Evolutionary conservation across 2,888 invertebrate genomes (phyloP).

Genomic region (Tetheella fluctuosa): DNA sequence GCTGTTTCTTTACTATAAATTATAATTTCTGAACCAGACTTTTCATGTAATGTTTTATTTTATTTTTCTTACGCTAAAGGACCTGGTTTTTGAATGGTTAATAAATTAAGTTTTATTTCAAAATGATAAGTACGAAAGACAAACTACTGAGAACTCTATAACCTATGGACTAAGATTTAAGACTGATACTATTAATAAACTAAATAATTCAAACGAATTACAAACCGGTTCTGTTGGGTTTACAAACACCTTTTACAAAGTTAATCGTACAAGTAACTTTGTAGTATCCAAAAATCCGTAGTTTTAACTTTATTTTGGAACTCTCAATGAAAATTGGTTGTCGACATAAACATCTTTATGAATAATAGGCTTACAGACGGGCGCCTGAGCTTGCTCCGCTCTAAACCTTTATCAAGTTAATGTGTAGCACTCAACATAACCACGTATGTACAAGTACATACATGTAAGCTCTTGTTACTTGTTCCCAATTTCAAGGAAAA

Average conservation of each 20-base stretch:
- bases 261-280: not conserved
- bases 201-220: not conserved
- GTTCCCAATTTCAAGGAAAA: constrained; percentile 16
- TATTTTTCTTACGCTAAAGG: not conserved
- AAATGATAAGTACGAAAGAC: too few relatives aligned
- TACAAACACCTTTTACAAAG: too few relatives aligned
- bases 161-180: not conserved
- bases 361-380: constrained; percentile 18
- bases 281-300: not conserved
- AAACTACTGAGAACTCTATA: too few relatives aligned
- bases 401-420: constrained; percentile 27
- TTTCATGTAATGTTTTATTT: not conserved
- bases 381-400: constrained; percentile 6
- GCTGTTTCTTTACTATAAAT: constrained; percentile 24
- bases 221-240: not conserved
- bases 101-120: not conserved
- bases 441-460: constrained; percentile 7
- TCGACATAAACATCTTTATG: constrained; percentile 6
- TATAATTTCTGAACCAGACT: constrained; percentile 20
- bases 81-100: too few relatives aligned
- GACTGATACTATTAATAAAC: not conserved
- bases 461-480: constrained; percentile 12
- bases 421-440: constrained; percentile 16
- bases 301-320: not conserved
- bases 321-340: constrained; percentile 2